Evolutionary conservation across 1,140 invertebrate species (phyloP), one percentile per base, ranked within the genome.

Genomic region (Dinoponera quadriceps): DNA sequence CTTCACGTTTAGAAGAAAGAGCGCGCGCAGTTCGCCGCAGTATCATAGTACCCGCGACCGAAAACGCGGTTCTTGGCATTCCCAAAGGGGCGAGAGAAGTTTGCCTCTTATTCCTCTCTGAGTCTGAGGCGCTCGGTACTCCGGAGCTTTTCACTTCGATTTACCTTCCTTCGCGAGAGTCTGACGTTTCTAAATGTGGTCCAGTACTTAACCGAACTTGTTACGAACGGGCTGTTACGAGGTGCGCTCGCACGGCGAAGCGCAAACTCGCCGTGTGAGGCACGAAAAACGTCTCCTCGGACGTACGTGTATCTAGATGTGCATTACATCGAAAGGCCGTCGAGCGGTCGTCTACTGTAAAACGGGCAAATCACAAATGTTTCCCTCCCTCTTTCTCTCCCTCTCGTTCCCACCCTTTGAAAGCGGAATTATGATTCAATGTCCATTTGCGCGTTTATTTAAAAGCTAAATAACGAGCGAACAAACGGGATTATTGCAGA

Each of bases 161-260:
- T 80, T 71, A 80, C 65, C 33, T 57, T 71, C 65, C 65, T 25
- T 48, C 75, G 65, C 65, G 65, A 44, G 65, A 71, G 51, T 71
- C 65, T 80, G 75, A 80, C 75, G 14, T 57, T 80, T 71, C 75
- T 80, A 71, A 69, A 80, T 59, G 75, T 80, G 75, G 75, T 55
- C 38, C 75, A 14, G 75, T 57, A 80, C 33, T 71, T 69, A 29
- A 9, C 65, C 22, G 22, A 80, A 80, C 65, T 71, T 18, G 51
- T 33, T 80, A 80, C 75, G 38, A 57, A 29, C 68, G 48, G 11
- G 11, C 20, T 63, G 16, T 20, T 63, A 60, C 55, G 22, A 44
- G 44, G 11, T 51, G 20, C 13, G 44, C 54, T 69, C 49, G 48
- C 18, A 18, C 63, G 18, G 20, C 62, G 7, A 78, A 55, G 60